These are phyloP conservation scores for Penaeus monodon DNA, from an alignment of 2,888 invertebrate genomes.

Conservation along the genomic window DNA sequence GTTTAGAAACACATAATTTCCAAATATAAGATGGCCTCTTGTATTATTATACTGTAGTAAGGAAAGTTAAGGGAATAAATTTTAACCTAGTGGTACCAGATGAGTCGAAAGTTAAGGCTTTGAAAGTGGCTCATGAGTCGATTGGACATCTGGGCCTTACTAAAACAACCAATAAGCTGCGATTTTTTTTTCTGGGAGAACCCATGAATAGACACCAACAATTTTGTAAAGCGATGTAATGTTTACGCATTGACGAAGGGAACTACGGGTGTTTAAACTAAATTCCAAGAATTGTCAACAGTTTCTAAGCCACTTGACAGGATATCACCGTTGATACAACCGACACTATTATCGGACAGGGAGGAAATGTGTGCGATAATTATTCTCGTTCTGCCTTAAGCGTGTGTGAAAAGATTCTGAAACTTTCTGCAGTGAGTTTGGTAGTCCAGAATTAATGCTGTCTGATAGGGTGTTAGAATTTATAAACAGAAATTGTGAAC, in stretches of 20 bases:
- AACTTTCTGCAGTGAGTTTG: no score
- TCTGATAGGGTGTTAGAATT: slow-evolving; percentile 1
- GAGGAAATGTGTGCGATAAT: not conserved
- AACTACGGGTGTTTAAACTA: not conserved
- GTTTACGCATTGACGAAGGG: not conserved
- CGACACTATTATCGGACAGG: not conserved
- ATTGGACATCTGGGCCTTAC: slow-evolving; percentile 10
- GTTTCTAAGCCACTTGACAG: no score
- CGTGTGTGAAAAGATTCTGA: no score
- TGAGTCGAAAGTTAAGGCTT: not conserved
- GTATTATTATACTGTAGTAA: not conserved
- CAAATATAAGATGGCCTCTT: not conserved
- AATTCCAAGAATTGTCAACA: not conserved
- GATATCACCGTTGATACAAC: not conserved
- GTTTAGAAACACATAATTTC: not conserved
- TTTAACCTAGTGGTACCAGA: not conserved
- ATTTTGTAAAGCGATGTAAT: not conserved
- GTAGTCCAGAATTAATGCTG: no score
- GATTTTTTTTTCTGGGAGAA: slow-evolving; percentile 9
- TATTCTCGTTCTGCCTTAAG: no score
- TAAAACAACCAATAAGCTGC: slow-evolving; percentile 5
- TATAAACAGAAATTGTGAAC: not conserved
- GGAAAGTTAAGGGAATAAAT: not conserved
- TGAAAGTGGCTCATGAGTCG: not conserved
- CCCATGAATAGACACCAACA: not conserved